Conservation (phyloP, 1,140 invertebrate species). For the Drosophila murphyi region DNA sequence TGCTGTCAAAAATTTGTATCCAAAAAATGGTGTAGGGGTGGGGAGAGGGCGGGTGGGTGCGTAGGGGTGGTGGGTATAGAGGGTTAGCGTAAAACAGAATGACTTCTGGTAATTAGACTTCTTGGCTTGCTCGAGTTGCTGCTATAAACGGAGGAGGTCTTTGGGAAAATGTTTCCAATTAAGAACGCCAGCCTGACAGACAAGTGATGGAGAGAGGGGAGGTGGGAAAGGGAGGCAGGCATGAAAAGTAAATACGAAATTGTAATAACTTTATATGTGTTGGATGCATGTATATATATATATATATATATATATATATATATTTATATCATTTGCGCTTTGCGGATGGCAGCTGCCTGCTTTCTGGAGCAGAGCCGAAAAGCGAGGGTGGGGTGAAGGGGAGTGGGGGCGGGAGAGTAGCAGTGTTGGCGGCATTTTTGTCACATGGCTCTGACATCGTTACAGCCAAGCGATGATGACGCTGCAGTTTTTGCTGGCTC, state of each 20-base stretch:
- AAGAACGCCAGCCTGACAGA: conserved; percentile 42
- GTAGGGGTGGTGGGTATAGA: no score
- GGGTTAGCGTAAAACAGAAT: conserved; percentile 24
- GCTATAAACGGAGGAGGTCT: conserved; percentile 20
- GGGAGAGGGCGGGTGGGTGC: no score
- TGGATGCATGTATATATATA: neutral
- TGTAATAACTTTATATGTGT: conserved; percentile 74
- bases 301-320: neutral
- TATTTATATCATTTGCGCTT: conserved; percentile 18
- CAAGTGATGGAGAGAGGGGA: neutral
- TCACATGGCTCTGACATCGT: conserved; percentile 39
- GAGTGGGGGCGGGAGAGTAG: neutral
- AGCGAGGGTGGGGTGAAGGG: neutral
- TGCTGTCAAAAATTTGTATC: conserved; percentile 81
- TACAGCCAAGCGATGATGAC: conserved; percentile 46
- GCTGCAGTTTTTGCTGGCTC: conserved; percentile 41
- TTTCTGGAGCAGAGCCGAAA: conserved; percentile 71
- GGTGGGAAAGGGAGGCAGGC: neutral
- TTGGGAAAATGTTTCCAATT: conserved; percentile 80
- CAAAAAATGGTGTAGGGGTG: conserved; percentile 6
- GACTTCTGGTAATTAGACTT: conserved; percentile 82
- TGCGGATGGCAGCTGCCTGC: conserved; percentile 27
- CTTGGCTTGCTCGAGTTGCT: conserved; percentile 57
- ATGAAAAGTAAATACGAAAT: conserved; percentile 71
- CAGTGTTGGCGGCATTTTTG: conserved; percentile 27